Evolutionary conservation across 1,140 invertebrate species (phyloP), one percentile per base, ranked within the genome.

Genomic region (Trichoplusia ni): DNA sequence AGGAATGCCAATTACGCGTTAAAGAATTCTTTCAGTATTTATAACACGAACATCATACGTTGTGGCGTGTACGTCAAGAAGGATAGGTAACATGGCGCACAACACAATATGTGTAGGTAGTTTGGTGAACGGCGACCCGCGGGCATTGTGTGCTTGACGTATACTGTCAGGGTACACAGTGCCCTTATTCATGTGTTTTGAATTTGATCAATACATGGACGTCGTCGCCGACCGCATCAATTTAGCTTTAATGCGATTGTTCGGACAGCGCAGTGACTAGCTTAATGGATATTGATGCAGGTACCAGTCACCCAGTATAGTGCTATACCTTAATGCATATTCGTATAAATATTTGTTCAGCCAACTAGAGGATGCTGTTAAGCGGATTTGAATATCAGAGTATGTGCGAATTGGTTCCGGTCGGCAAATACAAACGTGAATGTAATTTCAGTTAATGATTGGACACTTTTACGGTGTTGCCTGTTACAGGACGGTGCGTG

Each of bases 361-460:
- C n/a, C n/a, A n/a, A n/a, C n/a, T n/a, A n/a, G n/a, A n/a, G n/a
- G n/a, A n/a, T n/a, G n/a, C n/a, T n/a, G n/a, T n/a, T n/a, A n/a
- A n/a, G n/a, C n/a, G n/a, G n/a, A n/a, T n/a, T n/a, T n/a, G n/a
- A n/a, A n/a, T n/a, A n/a, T n/a, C n/a, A n/a, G n/a, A n/a, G 18
- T 25, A 7, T 21, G 11, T 35, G 25, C 1, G 16, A 27, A 51
- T 19, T 27, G 16, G 13, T 51, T 51, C 18, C 59, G 23, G 18
- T 35, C 35, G 18, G 42, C n/a, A 14, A 61, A 38, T 49, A 63
- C 62, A 54, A 67, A 69, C 31, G 66, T 40, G 60, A 69, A 77
- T 71, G 65, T 77, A 81, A 81, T 81, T 80, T 75, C 59, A 71
- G 65, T 71, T 77, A 81, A 80, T 78, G 75, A 81, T 81, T 84